Percentiles rank a stretch among this genome's conserved stretches.
phyloP scores from a whole-genome alignment of 1,140 invertebrate species.

The Camponotus floridanus region DNA sequence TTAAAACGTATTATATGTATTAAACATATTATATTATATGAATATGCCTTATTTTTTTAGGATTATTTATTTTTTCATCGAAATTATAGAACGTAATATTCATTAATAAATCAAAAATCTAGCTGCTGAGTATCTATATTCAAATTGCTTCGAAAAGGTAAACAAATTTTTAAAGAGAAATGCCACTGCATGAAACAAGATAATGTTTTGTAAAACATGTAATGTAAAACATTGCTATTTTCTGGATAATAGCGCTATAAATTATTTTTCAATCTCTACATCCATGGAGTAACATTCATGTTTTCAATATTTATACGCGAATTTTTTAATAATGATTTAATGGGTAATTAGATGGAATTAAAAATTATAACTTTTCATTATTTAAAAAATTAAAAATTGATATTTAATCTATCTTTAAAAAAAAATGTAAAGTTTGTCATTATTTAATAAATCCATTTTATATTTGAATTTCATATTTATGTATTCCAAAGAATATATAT shows the following conservation, averaged over 20 bases:
- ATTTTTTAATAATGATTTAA: constrained; percentile 9
- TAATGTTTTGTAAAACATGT: constrained; percentile 14
- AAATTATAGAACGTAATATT: not conserved
- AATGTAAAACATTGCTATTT: no score
- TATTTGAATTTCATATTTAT: constrained; percentile 5
- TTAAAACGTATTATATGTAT: not conserved
- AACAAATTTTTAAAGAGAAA: constrained; percentile 17
- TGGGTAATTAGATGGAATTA: not conserved
- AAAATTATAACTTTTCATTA: not conserved
- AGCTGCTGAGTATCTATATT: not conserved
- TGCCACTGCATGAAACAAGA: not conserved
- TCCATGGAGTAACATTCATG: not conserved
- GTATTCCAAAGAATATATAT: not conserved
- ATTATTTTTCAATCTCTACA: not conserved
- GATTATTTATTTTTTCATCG: not conserved
- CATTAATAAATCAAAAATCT: constrained; percentile 21
- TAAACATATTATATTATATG: not conserved
- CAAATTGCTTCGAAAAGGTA: not conserved
- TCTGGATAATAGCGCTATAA: not conserved
- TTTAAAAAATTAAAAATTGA: not conserved
- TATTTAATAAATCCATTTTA: constrained; percentile 3
- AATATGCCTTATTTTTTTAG: constrained; percentile 1
- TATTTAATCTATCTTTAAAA: not conserved
- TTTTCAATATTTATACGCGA: not conserved
- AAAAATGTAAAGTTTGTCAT: not conserved